Evolutionary conservation across 2,113 vertebrate genomes (phyloP).

Genomic region (Microtus montanus): DNA sequence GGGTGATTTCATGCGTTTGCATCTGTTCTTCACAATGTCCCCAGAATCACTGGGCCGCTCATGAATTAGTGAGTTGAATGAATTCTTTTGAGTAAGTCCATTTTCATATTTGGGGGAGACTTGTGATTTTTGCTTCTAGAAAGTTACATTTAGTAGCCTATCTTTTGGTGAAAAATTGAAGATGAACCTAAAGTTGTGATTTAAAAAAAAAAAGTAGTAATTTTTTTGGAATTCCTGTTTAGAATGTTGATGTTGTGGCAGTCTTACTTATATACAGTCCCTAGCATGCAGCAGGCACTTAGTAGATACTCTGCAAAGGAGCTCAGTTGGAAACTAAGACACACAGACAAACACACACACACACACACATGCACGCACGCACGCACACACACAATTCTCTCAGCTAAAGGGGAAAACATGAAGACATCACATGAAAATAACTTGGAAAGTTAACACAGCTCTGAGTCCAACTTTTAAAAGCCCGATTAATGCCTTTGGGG

Average conservation of each 20-base stretch:
- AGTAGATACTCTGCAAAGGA: slow-evolving; percentile 2
- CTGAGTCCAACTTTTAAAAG: slow-evolving; percentile 48
- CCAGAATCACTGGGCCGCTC: not conserved
- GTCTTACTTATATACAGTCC: not conserved
- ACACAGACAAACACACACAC: not conserved
- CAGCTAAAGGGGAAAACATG: not conserved
- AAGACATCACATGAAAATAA: slow-evolving; percentile 40
- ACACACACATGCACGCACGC: too few relatives aligned
- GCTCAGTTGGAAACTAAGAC: not conserved
- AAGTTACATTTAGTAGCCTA: not conserved
- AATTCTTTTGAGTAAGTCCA: not conserved
- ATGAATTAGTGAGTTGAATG: not conserved
- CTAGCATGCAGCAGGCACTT: not conserved
- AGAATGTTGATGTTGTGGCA: not conserved
- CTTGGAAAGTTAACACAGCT: not conserved
- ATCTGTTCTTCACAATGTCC: slow-evolving; percentile 18
- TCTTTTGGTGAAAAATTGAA: slow-evolving; percentile 30
- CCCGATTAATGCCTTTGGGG: not conserved
- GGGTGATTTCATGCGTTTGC: not conserved
- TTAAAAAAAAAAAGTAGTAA: not conserved
- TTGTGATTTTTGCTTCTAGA: slow-evolving; percentile 20
- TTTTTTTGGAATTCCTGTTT: not conserved
- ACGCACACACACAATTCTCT: not conserved
- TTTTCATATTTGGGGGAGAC: not conserved
- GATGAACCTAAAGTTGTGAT: not conserved